Percentiles rank a stretch among this genome's conserved stretches.
phyloP scores from a whole-genome alignment of 2,888 invertebrate genomes.

The Tholera decimalis region DNA sequence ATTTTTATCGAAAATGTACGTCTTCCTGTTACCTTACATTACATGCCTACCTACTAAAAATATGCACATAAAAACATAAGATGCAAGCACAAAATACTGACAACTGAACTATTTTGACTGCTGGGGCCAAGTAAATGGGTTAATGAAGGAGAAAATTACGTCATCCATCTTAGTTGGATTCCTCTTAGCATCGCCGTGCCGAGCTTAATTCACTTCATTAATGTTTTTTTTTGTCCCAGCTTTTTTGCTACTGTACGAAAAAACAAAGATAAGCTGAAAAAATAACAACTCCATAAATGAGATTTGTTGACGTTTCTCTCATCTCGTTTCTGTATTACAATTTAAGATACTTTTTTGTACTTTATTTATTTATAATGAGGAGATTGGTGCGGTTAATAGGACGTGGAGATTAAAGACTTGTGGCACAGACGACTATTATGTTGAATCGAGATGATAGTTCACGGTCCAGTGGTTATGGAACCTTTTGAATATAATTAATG shows the following conservation, averaged over 20 bases:
- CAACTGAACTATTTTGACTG: constrained; percentile 81
- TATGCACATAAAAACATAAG: constrained; percentile 30
- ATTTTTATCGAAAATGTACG: too few species aligned
- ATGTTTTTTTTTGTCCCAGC: constrained; percentile 72
- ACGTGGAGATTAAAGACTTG: constrained; percentile 29
- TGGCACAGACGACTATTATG: constrained; percentile 31
- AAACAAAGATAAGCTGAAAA: constrained; percentile 72
- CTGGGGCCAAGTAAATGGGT: constrained; percentile 83
- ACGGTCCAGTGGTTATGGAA: constrained; percentile 43
- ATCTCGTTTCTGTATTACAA: constrained; percentile 59
- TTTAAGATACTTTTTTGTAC: constrained; percentile 49
- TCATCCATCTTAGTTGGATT: constrained; percentile 88
- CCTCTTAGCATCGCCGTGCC: constrained; percentile 80
- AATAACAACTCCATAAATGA: constrained; percentile 70
- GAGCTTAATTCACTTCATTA: constrained; percentile 86
- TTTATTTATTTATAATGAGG: constrained; percentile 50
- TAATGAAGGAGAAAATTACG: constrained; percentile 89
- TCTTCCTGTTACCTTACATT: too few species aligned
- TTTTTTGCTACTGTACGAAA: constrained; percentile 73
- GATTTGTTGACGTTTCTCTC: constrained; percentile 61
- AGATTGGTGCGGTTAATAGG: constrained; percentile 48
- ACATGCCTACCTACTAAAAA: background rate
- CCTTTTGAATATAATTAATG: constrained; percentile 42
- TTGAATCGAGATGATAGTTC: constrained; percentile 43
- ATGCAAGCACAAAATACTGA: constrained; percentile 65